These are phyloP conservation scores for Heliocidaris erythrogramma DNA, from an alignment of 35 echinoderm and acorn worm genomes.

Conservation along the genomic window DNA sequence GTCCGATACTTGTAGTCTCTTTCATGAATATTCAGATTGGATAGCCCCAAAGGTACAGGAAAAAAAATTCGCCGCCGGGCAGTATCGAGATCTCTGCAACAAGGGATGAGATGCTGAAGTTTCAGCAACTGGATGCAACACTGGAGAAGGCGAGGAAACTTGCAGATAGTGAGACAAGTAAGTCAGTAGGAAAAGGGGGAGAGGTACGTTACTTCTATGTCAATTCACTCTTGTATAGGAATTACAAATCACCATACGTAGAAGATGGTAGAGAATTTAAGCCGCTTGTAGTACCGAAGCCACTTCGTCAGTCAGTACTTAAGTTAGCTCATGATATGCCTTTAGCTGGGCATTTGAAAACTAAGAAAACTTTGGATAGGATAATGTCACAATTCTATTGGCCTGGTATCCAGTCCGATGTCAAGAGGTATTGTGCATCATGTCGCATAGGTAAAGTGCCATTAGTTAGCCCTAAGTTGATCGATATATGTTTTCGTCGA, in stretches of 20 bases:
- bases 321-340: no score
- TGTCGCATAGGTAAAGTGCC: slow-evolving; percentile 74
- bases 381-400: no score
- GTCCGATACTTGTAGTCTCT: no score
- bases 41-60: no score
- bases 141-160: slow-evolving; percentile 24
- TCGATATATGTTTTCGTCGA: slow-evolving; percentile 56
- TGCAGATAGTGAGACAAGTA: neutral
- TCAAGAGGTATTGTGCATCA: slow-evolving; percentile 42
- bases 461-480: slow-evolving; percentile 41
- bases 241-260: slow-evolving; percentile 48
- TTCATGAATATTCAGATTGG: no score
- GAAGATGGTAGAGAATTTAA: slow-evolving; percentile 40
- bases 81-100: neutral
- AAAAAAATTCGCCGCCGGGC: no score
- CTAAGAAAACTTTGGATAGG: no score
- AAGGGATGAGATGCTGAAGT: neutral
- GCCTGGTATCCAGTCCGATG: no score
- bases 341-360: no score
- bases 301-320: no score
- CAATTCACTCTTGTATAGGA: slow-evolving; percentile 42
- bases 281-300: slow-evolving; percentile 63
- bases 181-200: slow-evolving; percentile 21
- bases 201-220: slow-evolving; percentile 1
- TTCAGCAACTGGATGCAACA: slow-evolving; percentile 31